Evolutionary conservation across 2,113 vertebrate species (phyloP).

Genomic region (Microcebus murinus): DNA sequence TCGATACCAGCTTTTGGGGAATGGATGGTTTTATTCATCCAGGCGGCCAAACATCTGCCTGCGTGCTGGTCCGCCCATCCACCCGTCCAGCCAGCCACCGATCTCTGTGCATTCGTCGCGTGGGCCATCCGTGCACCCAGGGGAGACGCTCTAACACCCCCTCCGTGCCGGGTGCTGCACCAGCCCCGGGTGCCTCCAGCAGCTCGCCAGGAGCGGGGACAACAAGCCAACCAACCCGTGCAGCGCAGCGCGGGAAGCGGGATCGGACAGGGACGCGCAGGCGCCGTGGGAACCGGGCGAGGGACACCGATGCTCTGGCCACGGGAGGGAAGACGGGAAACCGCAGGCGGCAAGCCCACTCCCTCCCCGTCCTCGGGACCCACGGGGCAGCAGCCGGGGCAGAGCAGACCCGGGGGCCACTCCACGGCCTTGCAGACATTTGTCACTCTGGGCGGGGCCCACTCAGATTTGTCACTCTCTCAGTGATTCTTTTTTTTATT

Average conservation of each 20-base stretch:
- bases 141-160: not conserved
- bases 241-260: accelerated
- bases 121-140: too few species aligned
- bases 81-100: not conserved
- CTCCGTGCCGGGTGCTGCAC: not conserved
- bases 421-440: not conserved
- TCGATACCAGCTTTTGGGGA: not conserved
- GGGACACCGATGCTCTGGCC: accelerated
- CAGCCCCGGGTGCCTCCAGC: not conserved
- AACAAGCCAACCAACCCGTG: not conserved
- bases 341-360: not conserved
- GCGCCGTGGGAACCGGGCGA: accelerated
- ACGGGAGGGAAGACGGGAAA: not conserved
- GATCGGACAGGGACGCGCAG: not conserved
- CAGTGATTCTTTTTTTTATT: too few species aligned
- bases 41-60: not conserved
- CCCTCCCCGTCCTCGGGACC: not conserved
- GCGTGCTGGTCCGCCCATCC: too few species aligned
- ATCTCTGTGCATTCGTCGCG: not conserved
- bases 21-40: not conserved
- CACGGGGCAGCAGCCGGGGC: too few species aligned
- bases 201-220: not conserved
- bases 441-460: not conserved
- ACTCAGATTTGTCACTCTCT: not conserved
- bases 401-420: accelerated